A percentile compares a stretch with the other conserved stretches of the same genome.
phyloP scores from a whole-genome alignment of 1,140 invertebrate species.

The Lycorma delicatula region DNA sequence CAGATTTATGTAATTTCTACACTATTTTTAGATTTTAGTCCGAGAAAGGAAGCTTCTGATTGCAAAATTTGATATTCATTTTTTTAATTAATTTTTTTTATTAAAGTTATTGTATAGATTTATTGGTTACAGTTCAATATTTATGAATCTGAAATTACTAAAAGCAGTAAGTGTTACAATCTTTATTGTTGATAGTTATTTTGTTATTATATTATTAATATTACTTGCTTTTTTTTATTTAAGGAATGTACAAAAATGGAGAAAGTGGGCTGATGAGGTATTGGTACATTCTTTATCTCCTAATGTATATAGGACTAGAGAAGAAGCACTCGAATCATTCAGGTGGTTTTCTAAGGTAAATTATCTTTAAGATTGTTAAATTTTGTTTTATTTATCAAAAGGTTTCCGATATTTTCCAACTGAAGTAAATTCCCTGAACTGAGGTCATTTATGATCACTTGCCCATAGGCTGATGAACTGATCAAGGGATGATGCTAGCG shows the following conservation, averaged over 20 bases:
- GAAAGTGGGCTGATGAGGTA: conserved; percentile 86
- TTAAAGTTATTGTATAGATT: not conserved
- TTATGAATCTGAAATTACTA: too few species aligned
- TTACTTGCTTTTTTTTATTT: conserved; percentile 14
- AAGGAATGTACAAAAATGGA: conserved; percentile 81
- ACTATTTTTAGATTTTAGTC: too few species aligned
- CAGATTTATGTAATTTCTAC: too few species aligned
- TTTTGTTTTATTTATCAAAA: too few species aligned
- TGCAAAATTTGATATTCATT: too few species aligned
- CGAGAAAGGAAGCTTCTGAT: too few species aligned
- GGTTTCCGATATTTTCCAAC: too few species aligned
- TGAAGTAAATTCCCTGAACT: too few species aligned
- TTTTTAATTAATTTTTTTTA: too few species aligned
- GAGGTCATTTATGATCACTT: too few species aligned
- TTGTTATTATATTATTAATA: conserved; percentile 13
- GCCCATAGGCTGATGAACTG: too few species aligned
- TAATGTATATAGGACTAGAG: conserved; percentile 85
- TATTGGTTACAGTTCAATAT: not conserved
- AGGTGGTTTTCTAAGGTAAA: conserved; percentile 75
- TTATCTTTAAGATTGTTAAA: conserved; percentile 11
- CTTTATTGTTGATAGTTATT: not conserved
- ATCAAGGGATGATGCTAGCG: too few species aligned
- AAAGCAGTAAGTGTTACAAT: not conserved
- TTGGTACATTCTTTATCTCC: conserved; percentile 91
- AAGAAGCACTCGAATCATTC: conserved; percentile 83